These are phyloP conservation scores for Balaeniceps rex DNA, from an alignment of 2,113 vertebrate species.

Conservation along the genomic window DNA sequence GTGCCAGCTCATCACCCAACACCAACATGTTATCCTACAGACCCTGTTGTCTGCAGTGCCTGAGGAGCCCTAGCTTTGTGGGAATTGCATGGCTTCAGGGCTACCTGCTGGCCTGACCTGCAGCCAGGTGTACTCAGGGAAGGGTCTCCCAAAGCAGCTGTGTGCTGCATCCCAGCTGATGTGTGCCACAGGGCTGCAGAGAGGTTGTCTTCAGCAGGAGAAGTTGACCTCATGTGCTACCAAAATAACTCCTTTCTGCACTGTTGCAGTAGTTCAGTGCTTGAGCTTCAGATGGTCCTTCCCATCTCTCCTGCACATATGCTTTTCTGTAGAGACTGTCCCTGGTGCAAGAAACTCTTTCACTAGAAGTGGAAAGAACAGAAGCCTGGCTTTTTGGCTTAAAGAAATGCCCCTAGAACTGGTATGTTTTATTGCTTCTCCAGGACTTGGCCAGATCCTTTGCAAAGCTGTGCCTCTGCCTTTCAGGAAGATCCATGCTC, in stretches of 20 bases:
- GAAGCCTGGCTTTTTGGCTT: background rate
- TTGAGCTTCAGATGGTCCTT: background rate
- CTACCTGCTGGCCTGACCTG: background rate
- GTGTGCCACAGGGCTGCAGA: background rate
- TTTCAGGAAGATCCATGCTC: background rate
- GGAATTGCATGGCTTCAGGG: background rate
- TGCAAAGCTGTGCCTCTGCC: background rate
- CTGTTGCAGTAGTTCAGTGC: background rate
- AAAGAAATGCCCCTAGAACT: background rate
- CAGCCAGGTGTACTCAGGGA: background rate
- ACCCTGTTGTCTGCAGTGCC: background rate
- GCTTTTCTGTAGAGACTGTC: background rate
- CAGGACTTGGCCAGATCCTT: background rate
- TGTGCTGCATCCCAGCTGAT: background rate
- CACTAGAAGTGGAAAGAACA: background rate
- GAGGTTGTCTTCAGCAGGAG: background rate
- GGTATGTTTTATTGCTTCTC: background rate
- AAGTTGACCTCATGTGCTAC: background rate
- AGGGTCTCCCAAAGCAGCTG: background rate
- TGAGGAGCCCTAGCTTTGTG: background rate
- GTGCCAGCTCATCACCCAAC: background rate
- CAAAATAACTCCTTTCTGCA: background rate
- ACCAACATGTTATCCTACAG: accelerated
- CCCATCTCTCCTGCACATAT: background rate
- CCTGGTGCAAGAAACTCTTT: background rate